Evolutionary conservation across 2,888 invertebrate species (phyloP).

Genomic region (Shargacucullia verbasci): DNA sequence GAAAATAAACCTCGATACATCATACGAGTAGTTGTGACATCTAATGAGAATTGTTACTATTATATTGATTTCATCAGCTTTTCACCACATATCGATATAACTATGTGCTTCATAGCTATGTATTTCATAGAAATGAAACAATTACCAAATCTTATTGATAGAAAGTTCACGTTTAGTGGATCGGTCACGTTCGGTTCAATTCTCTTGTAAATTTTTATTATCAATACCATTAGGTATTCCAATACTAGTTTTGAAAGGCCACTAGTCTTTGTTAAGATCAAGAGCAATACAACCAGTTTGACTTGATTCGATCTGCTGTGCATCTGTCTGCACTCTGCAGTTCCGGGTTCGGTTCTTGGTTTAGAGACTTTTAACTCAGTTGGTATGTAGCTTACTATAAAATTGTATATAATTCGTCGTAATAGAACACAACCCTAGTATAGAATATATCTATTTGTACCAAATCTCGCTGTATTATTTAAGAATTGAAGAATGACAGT

Average conservation of each 20-base stretch:
- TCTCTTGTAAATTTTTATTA: constrained; percentile 47
- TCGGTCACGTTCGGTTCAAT: constrained; percentile 55
- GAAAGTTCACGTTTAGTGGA: constrained; percentile 56
- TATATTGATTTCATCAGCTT: constrained; percentile 63
- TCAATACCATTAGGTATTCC: constrained; percentile 36
- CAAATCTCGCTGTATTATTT: no score
- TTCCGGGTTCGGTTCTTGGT: constrained; percentile 63
- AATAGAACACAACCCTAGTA: no score
- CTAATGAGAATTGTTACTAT: constrained; percentile 30
- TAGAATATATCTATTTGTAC: no score
- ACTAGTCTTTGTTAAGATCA: constrained; percentile 56
- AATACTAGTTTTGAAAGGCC: constrained; percentile 52
- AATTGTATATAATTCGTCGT: not conserved
- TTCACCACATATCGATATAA: constrained; percentile 58
- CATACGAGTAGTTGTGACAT: constrained; percentile 54
- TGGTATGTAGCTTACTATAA: constrained; percentile 17
- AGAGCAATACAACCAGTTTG: constrained; percentile 62
- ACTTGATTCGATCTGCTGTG: constrained; percentile 42
- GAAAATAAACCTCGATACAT: constrained; percentile 31
- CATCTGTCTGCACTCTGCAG: constrained; percentile 57
- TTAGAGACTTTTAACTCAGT: constrained; percentile 17
- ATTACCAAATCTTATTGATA: constrained; percentile 58
- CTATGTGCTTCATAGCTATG: constrained; percentile 14
- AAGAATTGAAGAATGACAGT: constrained; percentile 2
- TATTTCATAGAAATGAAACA: constrained; percentile 56